Evolutionary conservation across 2,888 invertebrate genomes (phyloP).

Genomic region (Cecidostiba fungosa): DNA sequence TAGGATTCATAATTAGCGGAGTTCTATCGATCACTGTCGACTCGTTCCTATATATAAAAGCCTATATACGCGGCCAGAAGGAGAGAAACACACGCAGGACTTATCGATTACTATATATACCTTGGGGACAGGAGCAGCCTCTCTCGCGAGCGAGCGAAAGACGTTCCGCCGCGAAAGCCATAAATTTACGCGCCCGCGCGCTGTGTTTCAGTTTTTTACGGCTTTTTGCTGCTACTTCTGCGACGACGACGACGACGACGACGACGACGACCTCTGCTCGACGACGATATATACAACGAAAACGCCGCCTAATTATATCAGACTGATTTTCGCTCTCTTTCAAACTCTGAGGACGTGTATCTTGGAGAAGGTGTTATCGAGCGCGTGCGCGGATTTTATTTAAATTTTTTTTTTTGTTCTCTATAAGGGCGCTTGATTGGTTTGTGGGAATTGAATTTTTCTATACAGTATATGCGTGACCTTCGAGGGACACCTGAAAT

Average conservation of each 20-base stretch:
- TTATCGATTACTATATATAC: slow-evolving; percentile 53
- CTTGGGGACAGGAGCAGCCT: neutral
- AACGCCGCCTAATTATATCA: slow-evolving; percentile 48
- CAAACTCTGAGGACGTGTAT: neutral
- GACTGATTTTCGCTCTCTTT: neutral
- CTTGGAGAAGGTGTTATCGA: neutral
- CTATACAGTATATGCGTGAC: too few relatives aligned
- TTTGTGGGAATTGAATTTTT: too few relatives aligned
- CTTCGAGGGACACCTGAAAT: neutral
- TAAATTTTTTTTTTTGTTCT: too few relatives aligned
- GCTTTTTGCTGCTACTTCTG: neutral
- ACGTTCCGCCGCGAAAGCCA: slow-evolving; percentile 54
- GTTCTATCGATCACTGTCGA: slow-evolving; percentile 50
- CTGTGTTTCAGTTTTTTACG: neutral
- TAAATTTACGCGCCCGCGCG: slow-evolving; percentile 52
- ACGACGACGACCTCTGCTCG: too few relatives aligned
- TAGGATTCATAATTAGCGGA: slow-evolving; percentile 42
- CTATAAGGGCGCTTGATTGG: too few relatives aligned
- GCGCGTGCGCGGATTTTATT: neutral
- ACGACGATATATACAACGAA: too few relatives aligned
- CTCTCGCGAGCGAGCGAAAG: slow-evolving; percentile 39
- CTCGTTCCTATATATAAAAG: neutral
- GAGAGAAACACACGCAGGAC: slow-evolving; percentile 31
- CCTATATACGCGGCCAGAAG: neutral
- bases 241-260: neutral